phyloP scores from a whole-genome alignment of 2,888 invertebrate genomes.

The Temnothorax rugatulus region DNA sequence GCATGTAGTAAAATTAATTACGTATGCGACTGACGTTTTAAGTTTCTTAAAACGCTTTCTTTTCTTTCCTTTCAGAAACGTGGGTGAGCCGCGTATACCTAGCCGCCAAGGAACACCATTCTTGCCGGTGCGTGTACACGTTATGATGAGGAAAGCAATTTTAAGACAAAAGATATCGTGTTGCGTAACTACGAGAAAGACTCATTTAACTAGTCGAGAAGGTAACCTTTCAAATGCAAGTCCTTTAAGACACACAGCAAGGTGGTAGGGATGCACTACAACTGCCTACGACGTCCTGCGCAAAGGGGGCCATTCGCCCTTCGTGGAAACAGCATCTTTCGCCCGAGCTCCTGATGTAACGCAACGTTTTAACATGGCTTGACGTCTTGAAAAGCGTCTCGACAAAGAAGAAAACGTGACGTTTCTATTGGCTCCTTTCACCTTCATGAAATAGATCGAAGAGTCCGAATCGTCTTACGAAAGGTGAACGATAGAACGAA shows the following conservation, averaged over 20 bases:
- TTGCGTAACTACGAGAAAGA: slow-evolving; percentile 54
- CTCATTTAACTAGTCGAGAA: slow-evolving; percentile 64
- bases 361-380: slow-evolving; percentile 50
- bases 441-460: slow-evolving; percentile 48
- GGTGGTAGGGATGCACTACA: slow-evolving; percentile 48
- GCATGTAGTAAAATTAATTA: slow-evolving; percentile 17
- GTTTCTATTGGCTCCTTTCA: slow-evolving; percentile 51
- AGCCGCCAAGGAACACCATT: no score
- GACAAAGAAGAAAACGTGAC: slow-evolving; percentile 42
- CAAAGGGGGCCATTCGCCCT: slow-evolving; percentile 22
- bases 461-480: slow-evolving; percentile 41
- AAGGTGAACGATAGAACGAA: slow-evolving; percentile 40
- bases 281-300: slow-evolving; percentile 1
- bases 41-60: not conserved
- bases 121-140: not conserved
- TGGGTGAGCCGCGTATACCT: no score
- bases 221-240: slow-evolving; percentile 66
- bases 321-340: slow-evolving; percentile 40
- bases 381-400: slow-evolving; percentile 43
- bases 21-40: not conserved
- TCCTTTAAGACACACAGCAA: slow-evolving; percentile 48
- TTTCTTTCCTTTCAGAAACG: no score
- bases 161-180: slow-evolving; percentile 18
- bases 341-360: slow-evolving; percentile 30
- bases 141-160: not conserved